phyloP scores from a whole-genome alignment of 2,888 invertebrate species.

The Boloria euphrosyne region DNA sequence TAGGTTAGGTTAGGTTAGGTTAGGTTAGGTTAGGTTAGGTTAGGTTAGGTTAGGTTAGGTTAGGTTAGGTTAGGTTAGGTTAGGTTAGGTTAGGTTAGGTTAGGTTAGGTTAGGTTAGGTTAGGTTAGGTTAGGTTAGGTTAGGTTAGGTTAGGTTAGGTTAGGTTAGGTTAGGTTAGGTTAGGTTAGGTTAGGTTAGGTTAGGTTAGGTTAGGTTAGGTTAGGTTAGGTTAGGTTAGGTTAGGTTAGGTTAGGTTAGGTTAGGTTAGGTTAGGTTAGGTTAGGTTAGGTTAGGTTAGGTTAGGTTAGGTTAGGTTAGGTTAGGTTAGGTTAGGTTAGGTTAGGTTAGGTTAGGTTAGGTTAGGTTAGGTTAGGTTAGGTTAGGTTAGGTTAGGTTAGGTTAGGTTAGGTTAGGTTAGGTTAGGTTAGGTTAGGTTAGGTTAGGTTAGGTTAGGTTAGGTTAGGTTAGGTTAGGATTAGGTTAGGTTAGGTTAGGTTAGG shows the following conservation, averaged over 20 bases:
- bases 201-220: no score
- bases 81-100: constrained; percentile 28
- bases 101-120: no score
- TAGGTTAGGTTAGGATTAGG: constrained; percentile 37
- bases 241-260: constrained; percentile 21
- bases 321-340: constrained; percentile 38
- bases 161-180: constrained; percentile 23
- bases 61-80: constrained; percentile 29
- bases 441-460: constrained; percentile 31
- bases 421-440: constrained; percentile 31
- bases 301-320: constrained; percentile 35
- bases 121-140: no score
- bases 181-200: constrained; percentile 17
- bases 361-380: constrained; percentile 36
- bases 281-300: constrained; percentile 38
- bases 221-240: no score
- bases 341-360: constrained; percentile 37
- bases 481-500: constrained; percentile 49
- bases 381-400: constrained; percentile 34
- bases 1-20: constrained; percentile 23
- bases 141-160: constrained; percentile 22
- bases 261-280: constrained; percentile 30
- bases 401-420: constrained; percentile 25
- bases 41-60: no score
- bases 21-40: constrained; percentile 15